Evolutionary conservation across 2,113 vertebrate genomes (phyloP).

Genomic region (Hyaena hyaena): DNA sequence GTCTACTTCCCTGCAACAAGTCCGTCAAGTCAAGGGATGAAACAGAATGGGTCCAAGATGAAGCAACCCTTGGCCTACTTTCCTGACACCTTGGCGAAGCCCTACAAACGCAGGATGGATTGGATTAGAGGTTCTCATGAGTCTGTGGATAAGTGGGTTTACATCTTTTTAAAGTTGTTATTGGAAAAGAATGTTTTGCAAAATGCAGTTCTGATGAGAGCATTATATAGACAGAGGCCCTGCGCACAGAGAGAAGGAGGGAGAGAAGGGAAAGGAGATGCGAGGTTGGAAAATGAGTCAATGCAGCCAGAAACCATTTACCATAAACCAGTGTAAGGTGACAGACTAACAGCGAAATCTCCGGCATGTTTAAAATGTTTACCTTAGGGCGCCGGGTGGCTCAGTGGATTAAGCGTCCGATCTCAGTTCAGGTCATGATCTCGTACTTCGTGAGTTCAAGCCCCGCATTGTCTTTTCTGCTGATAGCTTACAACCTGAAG

Average conservation of each 20-base stretch:
- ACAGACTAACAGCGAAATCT: neutral
- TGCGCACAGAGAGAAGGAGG: neutral
- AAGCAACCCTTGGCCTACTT: neutral
- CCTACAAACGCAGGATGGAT: neutral
- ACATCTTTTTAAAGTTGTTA: neutral
- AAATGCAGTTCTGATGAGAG: neutral
- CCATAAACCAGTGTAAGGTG: neutral
- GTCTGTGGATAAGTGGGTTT: neutral
- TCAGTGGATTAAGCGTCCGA: too few species aligned
- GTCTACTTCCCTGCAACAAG: neutral
- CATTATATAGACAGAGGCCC: neutral
- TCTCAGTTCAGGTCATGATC: too few species aligned
- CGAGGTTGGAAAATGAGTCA: neutral
- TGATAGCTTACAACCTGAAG: too few species aligned
- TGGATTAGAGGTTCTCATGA: neutral
- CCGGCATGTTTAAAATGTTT: neutral
- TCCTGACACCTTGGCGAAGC: neutral
- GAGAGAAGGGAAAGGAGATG: neutral
- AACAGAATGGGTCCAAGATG: neutral
- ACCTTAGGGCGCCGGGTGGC: neutral
- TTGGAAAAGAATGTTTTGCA: neutral
- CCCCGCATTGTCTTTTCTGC: too few species aligned
- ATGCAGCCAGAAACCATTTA: neutral
- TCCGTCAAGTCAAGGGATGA: neutral
- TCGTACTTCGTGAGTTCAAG: too few species aligned